Conservation (phyloP, 1,140 invertebrate genomes). For the Ridgeia piscesae region DNA sequence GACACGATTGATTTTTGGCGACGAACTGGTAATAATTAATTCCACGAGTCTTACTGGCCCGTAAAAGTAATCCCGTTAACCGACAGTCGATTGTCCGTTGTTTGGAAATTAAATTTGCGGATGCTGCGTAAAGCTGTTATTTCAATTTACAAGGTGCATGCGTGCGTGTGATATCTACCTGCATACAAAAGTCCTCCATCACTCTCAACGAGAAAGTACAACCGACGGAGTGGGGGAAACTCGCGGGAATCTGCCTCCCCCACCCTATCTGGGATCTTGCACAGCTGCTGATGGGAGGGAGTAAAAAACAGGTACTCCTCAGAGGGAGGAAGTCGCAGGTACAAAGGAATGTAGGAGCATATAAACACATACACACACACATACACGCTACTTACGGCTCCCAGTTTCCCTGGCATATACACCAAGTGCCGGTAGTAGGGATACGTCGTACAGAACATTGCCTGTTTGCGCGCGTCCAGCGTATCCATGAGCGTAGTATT, state of each 20-base stretch:
- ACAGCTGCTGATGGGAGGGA: not conserved
- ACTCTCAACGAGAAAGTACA: not conserved
- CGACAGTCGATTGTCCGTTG: not conserved
- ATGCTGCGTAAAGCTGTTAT: not conserved
- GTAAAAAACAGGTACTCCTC: not conserved
- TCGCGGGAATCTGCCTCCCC: not conserved
- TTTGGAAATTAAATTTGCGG: not conserved
- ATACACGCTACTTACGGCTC: constrained; percentile 27
- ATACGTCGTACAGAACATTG: constrained; percentile 40
- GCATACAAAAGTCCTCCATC: not conserved
- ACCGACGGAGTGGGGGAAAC: not conserved
- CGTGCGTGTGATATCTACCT: not conserved
- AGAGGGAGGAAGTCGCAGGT: not conserved
- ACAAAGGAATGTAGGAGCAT: not conserved
- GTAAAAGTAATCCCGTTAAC: not conserved
- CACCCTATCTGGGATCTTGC: not conserved
- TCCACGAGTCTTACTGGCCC: not conserved
- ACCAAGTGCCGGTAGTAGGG: constrained; percentile 36
- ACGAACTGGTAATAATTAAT: not conserved
- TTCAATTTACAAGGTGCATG: not conserved
- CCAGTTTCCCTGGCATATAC: constrained; percentile 38
- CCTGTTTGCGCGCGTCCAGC: not conserved
- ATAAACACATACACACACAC: not conserved
- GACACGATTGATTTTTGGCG: not conserved
- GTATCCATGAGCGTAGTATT: not conserved